Evolutionary conservation across 1,140 invertebrate species (phyloP).

Genomic region (Zaprionus gabonicus): DNA sequence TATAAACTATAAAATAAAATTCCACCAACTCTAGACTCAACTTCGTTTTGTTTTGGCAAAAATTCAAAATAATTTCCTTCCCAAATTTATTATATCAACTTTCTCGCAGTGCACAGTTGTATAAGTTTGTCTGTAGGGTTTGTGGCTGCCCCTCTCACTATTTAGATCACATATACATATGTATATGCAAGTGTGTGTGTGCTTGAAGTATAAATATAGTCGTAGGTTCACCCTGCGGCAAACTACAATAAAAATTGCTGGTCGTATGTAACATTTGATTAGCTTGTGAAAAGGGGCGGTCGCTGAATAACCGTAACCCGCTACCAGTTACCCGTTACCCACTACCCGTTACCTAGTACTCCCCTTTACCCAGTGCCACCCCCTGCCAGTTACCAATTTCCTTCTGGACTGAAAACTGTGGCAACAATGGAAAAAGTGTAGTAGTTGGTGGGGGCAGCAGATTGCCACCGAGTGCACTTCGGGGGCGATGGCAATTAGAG

Average conservation of each 20-base stretch:
- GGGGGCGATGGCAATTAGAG: constrained; percentile 72
- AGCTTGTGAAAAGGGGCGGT: constrained; percentile 52
- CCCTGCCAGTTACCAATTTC: constrained; percentile 4
- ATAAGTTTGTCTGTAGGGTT: constrained; percentile 21
- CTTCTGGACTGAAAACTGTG: constrained; percentile 6
- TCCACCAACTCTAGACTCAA: neutral
- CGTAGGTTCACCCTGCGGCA: constrained; percentile 57
- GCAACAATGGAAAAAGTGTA: constrained; percentile 25
- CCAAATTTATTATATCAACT: neutral
- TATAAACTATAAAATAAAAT: neutral
- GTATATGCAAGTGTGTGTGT: neutral
- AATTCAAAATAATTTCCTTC: neutral
- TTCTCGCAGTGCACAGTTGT: constrained; percentile 10
- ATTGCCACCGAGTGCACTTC: constrained; percentile 69
- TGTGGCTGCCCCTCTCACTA: neutral
- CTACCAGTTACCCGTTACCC: neutral
- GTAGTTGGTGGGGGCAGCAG: constrained; percentile 33
- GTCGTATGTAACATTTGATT: constrained; percentile 77
- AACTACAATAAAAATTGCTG: constrained; percentile 76
- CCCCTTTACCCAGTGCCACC: neutral
- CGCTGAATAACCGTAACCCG: constrained; percentile 4
- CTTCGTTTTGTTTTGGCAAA: neutral
- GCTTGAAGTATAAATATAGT: constrained; percentile 47
- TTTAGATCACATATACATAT: neutral
- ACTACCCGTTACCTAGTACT: neutral